A percentile compares a stretch with the other conserved stretches of the same genome.
These are phyloP conservation scores for Axea sp. DNA, from an alignment of 2,888 invertebrate genomes.

Conservation along the genomic window DNA sequence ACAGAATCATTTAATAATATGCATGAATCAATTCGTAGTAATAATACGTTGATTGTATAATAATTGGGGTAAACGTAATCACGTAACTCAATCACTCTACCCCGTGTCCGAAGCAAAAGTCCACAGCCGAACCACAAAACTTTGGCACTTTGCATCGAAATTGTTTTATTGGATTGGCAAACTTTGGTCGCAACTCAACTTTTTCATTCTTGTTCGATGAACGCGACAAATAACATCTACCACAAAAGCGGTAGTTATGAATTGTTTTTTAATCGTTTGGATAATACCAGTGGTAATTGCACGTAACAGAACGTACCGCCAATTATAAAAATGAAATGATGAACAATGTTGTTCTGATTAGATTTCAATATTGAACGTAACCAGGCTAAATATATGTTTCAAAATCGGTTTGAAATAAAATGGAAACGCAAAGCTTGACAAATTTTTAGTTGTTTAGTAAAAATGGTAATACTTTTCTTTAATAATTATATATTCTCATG, in stretches of 20 bases:
- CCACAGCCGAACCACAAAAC: slow-evolving; percentile 1
- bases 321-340: background rate
- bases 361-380: slow-evolving; percentile 18
- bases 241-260: background rate
- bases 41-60: slow-evolving; percentile 12
- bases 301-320: background rate
- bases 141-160: slow-evolving; percentile 3
- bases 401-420: too few relatives aligned
- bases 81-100: slow-evolving; percentile 2
- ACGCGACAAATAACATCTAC: background rate
- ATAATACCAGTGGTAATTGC: background rate
- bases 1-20: slow-evolving; percentile 6
- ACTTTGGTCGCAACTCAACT: background rate
- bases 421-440: too few relatives aligned
- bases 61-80: slow-evolving; percentile 2
- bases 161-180: slow-evolving; percentile 4
- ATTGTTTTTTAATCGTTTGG: slow-evolving; percentile 1
- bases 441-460: too few relatives aligned
- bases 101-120: background rate
- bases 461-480: too few relatives aligned
- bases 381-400: too few relatives aligned
- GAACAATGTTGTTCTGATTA: slow-evolving; percentile 9
- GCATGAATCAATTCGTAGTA: slow-evolving; percentile 3
- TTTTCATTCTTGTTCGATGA: background rate
- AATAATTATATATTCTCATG: too few relatives aligned